Base-by-base conservation (phyloP, 2,113 vertebrate genomes). In the Ciconia maguari region DNA sequence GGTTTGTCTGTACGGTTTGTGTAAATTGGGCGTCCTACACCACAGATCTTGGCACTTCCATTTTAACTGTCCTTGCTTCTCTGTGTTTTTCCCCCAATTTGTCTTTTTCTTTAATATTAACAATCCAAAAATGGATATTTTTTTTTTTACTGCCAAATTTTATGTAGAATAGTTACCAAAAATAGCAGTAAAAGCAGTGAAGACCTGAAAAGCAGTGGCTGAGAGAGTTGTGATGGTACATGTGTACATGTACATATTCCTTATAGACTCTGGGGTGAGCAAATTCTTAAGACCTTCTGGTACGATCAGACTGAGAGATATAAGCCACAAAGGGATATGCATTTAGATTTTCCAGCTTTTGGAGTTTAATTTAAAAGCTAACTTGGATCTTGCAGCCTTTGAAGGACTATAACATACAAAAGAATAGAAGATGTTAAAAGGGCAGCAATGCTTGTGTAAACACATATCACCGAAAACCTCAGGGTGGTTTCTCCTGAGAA, bases 1-100 rank as follows among this genome's bases (percentile, higher is more conserved):
- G 90, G 80, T 87, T 90, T 65, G n/a, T 91, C 69, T 96, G 48
- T 66, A 65, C 21, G 69, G 42, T 95, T 97, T 93, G 94, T 75
- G 62, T 93, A 36, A 83, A 83, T 51, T 93, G 36, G 61, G 61
- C 34, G 80, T 48, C 64, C 60, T n/a, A 38, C 4, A 13, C 48
- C 64, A 74, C 36, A 44, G 87, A 42, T 95, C 30, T 54, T 76
- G 41, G 24, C 13, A 41, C 70, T 92, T 74, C 42, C 8, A 11
- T 93, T 92, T 93, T 83, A 68, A 41, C 26, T 51, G 34, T 87
- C 27, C 34, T 72, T 84, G 17, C 41, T 83, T 68, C 16, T 69
- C 64, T 52, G 29, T 87, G 24, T 29, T 79, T 88, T 30, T 8
- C 19, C 27, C 25, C n/a, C 32, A 15, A 1, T 51, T 84, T 69